Evolutionary conservation across 2,797 vertebrate genomes (phyloP), one percentile per base, ranked within the genome.

Genomic region (Cheirogaleus major): DNA sequence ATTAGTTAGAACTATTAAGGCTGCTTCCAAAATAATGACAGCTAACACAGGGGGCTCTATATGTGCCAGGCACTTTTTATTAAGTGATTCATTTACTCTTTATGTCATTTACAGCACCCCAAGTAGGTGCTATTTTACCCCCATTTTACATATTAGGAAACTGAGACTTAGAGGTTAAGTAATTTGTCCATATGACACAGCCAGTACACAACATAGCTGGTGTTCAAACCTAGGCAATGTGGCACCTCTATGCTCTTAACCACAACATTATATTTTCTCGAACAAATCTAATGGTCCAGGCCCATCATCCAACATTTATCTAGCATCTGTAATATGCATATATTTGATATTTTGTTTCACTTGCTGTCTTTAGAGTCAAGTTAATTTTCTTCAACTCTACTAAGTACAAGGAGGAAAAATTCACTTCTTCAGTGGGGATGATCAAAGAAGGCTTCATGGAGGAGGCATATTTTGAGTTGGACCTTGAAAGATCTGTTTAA

Each of bases 21-120:
- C 5, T 89, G 55, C 76, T 91, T 95, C 90, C 43, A 93, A 97
- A 95, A 73, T 91, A 94, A 84, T 84, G 65, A 76, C 30, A 89
- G 59, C 30, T 75, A 89, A 82, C 23, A 75, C 6, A 65, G 8
- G 35, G 43, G 41, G 43, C 20, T 89, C 57, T 57, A 5, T 48
- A 41, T 48, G 15, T 86, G 84, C n/a, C 67, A 90, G 65, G n/a
- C 8, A 59, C 22, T 80, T 96, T 43, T 93, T 76, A 76, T 18
- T 79, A 93, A 94, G 61, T 84, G 59, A 95, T 94, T 88, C 11
- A 72, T 82, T 95, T 93, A 84, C 23, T 88, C 17, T 55, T 91
- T 67, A 67, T 35, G 17, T 67, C 63, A 35, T n/a, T 67, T 43
- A 63, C 8, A 41, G 65, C n/a, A 93, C 41, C 55, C 17, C 25